These are phyloP conservation scores for Agapetus fuscipes DNA, from an alignment of 2,888 invertebrate species.

Conservation along the genomic window DNA sequence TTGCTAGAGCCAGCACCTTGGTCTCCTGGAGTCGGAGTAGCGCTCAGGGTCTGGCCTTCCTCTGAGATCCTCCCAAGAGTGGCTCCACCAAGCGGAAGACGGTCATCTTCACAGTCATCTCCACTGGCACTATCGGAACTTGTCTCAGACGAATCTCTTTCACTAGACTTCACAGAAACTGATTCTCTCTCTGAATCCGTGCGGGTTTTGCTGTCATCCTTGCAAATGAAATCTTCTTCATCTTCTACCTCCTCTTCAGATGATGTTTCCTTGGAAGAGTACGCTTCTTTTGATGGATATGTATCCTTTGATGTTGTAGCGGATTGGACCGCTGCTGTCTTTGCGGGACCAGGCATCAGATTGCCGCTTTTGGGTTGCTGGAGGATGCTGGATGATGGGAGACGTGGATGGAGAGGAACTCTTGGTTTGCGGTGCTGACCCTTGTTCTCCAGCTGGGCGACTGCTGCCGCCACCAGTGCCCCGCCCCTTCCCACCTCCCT, in stretches of 20 bases:
- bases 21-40: constrained; percentile 4
- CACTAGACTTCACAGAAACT: constrained; percentile 43
- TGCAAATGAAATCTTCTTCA: constrained; percentile 17
- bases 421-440: constrained; percentile 35
- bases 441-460: constrained; percentile 37
- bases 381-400: constrained; percentile 22
- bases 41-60: not conserved
- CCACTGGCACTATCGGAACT: constrained; percentile 35
- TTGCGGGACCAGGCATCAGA: constrained; percentile 8
- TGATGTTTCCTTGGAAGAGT: no score
- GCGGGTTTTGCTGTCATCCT: constrained; percentile 33
- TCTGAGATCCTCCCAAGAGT: constrained; percentile 4
- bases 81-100: not conserved
- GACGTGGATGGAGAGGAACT: constrained; percentile 9
- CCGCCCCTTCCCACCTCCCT: constrained; percentile 44
- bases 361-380: constrained; percentile 26
- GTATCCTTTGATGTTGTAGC: no score
- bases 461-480: constrained; percentile 52
- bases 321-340: constrained; percentile 24
- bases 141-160: constrained; percentile 37
- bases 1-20: constrained; percentile 14
- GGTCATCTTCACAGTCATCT: constrained; percentile 15
- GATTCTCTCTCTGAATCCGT: constrained; percentile 45
- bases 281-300: constrained; percentile 15
- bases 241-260: no score